Evolutionary conservation across 2,797 vertebrate species (phyloP), one percentile per base, ranked within the genome.

Genomic region (Huso huso): DNA sequence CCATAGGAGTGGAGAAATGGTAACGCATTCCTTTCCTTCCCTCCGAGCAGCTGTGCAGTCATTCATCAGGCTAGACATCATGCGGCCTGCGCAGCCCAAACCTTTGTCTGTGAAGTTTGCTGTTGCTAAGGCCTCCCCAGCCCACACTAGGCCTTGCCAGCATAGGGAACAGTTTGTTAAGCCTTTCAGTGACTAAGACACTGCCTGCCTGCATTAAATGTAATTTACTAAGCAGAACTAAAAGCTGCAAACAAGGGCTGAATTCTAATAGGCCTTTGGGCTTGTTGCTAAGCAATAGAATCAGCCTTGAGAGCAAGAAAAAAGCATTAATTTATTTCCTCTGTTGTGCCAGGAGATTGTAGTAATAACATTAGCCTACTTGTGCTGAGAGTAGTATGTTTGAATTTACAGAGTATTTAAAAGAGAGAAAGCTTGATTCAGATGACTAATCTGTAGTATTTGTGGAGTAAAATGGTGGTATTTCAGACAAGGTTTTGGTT

Each of bases 181-280:
- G 76, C 75, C 72, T 62, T 78, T 73, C 78, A 75, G 0, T 73
- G 50, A 15, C 74, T 71, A 78, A 79, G 77, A 80, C 78, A 77
- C 76, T 75, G 80, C 74, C 78, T 73, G 75, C 76, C 85, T 81
- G 82, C 75, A 81, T 91, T 91, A 88, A 90, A 89, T 89, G 86
- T 88, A 86, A 91, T 93, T 89, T 92, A 91, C 87, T 77, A 87
- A 89, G 87, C 76, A 73, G 81, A 84, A 87, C 86, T 90, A 87
- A 92, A 91, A 88, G 89, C 88, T 86, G 88, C 86, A 91, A 92
- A 92, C 89, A 93, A 91, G 87, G 85, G 76, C 77, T 86, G 89
- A 87, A 92, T 93, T 88, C 91, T 91, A 91, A 89, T 88, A 85
- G 85, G 85, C 86, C 83, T 83, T 77, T 66, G 77, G 82, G 77